Base-by-base conservation (phyloP, 2,797 vertebrate genomes). In the Acridotheres tristis region DNA sequence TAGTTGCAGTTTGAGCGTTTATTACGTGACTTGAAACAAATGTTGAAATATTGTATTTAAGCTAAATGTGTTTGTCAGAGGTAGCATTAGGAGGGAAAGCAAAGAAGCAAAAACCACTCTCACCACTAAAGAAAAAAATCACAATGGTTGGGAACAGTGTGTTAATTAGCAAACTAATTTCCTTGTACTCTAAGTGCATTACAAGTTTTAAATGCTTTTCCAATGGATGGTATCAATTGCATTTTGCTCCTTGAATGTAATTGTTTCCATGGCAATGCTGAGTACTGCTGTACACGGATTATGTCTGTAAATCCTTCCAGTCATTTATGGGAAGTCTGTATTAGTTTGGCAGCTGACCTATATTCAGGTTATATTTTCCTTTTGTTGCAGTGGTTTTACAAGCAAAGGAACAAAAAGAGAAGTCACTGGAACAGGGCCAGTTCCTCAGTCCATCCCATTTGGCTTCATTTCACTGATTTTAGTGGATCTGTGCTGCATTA, bases 111-210 rank as follows among this genome's bases (percentile, higher is more conserved):
- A 93, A 59, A 71, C 66, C 63, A 66, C 30, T 85, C 89, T 79
- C n/a, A 65, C 81, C 65, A 63, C 76, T 93, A 69, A 80, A 94
- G 80, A 90, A 92, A 85, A 86, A 93, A 92, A 82, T 84, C 84
- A 79, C 55, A 83, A 42, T 69, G 95, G 50, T 61, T 89, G 45
- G 51, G 54, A 95, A 94, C 38, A 79, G 66, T 73, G 65, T 94
- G 89, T 92, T 96, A 97, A 96, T 96, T 93, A 97, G 91, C 51
- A 95, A 95, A 94, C 90, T 80, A 82, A 85, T 95, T 93, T 48
- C 85, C 80, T 94, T 91, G 71, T 94, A 62, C 65, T 89, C 88
- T 78, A 91, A 96, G 89, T 76, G 84, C 75, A 89, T 94, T 93
- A 90, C 76, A 89, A 74, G 94, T 91, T 88, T 94, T 80, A 94